Evolutionary conservation across 2,113 vertebrate genomes (phyloP).

Genomic region (Indicator maculatus): DNA sequence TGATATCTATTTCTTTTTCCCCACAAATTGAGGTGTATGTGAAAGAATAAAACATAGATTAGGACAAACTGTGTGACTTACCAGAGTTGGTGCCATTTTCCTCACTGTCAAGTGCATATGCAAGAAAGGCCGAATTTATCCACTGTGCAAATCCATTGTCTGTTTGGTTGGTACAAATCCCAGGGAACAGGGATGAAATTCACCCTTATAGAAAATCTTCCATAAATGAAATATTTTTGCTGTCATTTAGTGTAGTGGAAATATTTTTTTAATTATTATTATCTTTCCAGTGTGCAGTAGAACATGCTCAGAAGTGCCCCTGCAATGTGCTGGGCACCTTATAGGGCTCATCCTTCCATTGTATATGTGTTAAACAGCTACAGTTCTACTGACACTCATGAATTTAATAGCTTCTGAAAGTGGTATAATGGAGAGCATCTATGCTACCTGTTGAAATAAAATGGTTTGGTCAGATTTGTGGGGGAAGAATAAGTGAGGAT

Average conservation of each 20-base stretch:
- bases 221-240: background rate
- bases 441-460: background rate
- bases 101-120: conserved; percentile 20
- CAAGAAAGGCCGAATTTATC: conserved; percentile 7
- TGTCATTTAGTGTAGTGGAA: background rate
- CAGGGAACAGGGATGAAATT: background rate
- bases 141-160: background rate
- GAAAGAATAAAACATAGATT: conserved; percentile 76
- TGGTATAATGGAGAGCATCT: background rate
- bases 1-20: conserved; percentile 80
- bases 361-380: background rate
- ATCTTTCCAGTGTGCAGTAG: background rate
- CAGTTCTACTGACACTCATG: background rate
- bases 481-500: background rate
- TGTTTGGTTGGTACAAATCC: background rate
- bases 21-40: conserved; percentile 77
- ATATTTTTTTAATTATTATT: background rate
- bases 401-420: background rate
- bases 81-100: conserved; percentile 54
- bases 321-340: background rate
- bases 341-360: background rate
- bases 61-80: conserved; percentile 57
- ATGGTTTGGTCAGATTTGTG: background rate
- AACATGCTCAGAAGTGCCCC: background rate
- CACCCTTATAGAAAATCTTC: background rate